phyloP scores from a whole-genome alignment of 2,113 vertebrate species.

The Kryptolebias marmoratus region DNA sequence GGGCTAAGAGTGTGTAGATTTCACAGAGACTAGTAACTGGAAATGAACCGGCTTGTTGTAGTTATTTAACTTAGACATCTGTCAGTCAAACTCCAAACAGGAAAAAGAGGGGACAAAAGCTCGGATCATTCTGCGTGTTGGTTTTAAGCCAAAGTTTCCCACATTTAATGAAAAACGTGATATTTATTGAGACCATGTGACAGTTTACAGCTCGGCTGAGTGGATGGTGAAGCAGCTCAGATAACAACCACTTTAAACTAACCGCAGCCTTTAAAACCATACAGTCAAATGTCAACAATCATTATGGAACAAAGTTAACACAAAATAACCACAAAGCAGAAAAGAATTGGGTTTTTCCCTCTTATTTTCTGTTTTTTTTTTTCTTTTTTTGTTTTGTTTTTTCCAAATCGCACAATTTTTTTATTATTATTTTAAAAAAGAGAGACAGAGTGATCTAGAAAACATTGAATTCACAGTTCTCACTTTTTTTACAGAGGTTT shows the following conservation, averaged over 20 bases:
- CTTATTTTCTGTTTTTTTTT: constrained; percentile 39
- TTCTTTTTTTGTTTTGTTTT: constrained; percentile 49
- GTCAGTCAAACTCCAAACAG: background rate
- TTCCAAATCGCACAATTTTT: constrained; percentile 79
- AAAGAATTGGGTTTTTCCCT: constrained; percentile 35
- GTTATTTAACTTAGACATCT: constrained; percentile 20
- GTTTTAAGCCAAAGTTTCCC: background rate
- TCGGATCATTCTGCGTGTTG: background rate
- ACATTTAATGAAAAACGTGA: background rate
- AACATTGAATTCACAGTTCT: constrained; percentile 71
- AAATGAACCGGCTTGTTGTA: constrained; percentile 42
- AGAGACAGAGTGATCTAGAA: constrained; percentile 71
- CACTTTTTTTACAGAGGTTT: constrained; percentile 59
- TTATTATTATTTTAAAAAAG: constrained; percentile 75
- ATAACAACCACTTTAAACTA: constrained; percentile 25
- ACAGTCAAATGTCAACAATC: constrained; percentile 35
- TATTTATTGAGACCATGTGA: constrained; percentile 6
- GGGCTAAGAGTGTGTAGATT: constrained; percentile 56
- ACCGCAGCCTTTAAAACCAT: constrained; percentile 11
- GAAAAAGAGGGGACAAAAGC: constrained; percentile 5
- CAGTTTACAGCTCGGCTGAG: constrained; percentile 6
- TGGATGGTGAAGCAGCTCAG: constrained; percentile 15
- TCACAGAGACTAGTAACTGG: constrained; percentile 37
- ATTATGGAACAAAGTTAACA: constrained; percentile 23
- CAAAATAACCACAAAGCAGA: constrained; percentile 64